Conservation (phyloP, 1,140 invertebrate genomes). For the Capitella teleta region DNA sequence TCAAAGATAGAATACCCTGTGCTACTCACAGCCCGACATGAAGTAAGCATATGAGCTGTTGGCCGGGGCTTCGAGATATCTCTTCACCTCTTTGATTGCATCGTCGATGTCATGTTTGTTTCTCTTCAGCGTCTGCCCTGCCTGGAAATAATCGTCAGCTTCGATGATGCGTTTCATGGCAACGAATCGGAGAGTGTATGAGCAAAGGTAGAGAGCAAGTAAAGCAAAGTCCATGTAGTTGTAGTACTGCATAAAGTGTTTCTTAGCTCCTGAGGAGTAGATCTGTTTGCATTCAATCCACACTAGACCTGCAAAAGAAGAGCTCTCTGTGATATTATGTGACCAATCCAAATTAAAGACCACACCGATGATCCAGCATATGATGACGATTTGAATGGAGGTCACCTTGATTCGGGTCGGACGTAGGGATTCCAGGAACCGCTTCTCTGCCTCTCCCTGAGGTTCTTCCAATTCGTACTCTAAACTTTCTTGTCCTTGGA, state of each 20-base stretch:
- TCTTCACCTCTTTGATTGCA: no score
- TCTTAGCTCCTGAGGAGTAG: background rate
- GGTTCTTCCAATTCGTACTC: no score
- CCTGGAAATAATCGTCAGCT: slow-evolving; percentile 5
- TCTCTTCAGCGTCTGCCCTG: no score
- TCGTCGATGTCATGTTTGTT: no score
- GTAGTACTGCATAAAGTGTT: slow-evolving; percentile 12
- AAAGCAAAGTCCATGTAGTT: slow-evolving; percentile 15
- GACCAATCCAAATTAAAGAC: background rate
- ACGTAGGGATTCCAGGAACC: slow-evolving; percentile 32
- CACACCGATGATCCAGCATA: slow-evolving; percentile 39
- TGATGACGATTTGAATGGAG: slow-evolving; percentile 38
- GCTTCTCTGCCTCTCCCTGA: no score
- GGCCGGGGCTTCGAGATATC: background rate
- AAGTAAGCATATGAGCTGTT: background rate
- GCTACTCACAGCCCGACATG: background rate
- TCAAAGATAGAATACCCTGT: no score
- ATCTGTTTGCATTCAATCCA: slow-evolving; percentile 10
- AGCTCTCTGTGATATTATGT: background rate
- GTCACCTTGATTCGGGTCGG: slow-evolving; percentile 34
- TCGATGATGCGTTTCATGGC: slow-evolving; percentile 1
- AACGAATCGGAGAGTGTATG: slow-evolving; percentile 13
- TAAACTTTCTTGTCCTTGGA: no score
- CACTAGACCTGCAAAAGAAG: slow-evolving; percentile 2
- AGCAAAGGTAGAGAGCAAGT: slow-evolving; percentile 15